Base-by-base conservation (phyloP, 1,140 invertebrate genomes). In the Trypoxylus dichotomus region DNA sequence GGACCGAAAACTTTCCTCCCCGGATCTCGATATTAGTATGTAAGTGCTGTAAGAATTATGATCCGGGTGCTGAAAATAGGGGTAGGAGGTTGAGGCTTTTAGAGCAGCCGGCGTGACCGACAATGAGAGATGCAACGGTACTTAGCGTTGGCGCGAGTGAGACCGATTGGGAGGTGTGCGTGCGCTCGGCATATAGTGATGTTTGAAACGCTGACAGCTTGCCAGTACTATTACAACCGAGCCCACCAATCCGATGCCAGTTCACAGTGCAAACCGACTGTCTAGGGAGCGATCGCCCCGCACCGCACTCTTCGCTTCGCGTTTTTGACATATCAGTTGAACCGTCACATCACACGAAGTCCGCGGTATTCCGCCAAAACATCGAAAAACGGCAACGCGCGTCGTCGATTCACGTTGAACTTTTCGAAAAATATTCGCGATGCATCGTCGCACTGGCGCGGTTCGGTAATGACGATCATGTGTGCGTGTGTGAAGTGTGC, bases 171-270 rank as follows among this genome's bases (percentile, higher is more conserved):
- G 79, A 78, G 79, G 79, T 81, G 80, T 83, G 84, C 83, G 84
- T 85, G 83, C 84, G 84, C 83, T 78, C 80, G 78, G 78, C 80
- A 78, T 82, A 81, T 81, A 82, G 84, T 85, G 85, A 86, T 85
- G 84, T 85, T 85, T 84, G 85, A 85, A 85, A 85, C 84, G 85
- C 85, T 86, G 85, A 86, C 85, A 86, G 85, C 81, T 83, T 84
- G 82, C 82, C 84, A 84, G 85, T 82, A 83, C 83, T 85, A 84
- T 85, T 85, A 85, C 83, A 83, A 82, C 80, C 80, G 77, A 79
- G 80, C 83, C 82, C 80, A 84, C 84, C 84, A 84, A 85, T 85
- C 83, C 82, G 82, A 81, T 78, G 79, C 37, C 81, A 83, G 84
- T 83, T 81, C 78, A 80, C 82, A 77, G 80, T 83, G 82, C 83